These are phyloP conservation scores for Ispidina lecontei DNA, from an alignment of 2,797 vertebrate genomes.

Conservation along the genomic window DNA sequence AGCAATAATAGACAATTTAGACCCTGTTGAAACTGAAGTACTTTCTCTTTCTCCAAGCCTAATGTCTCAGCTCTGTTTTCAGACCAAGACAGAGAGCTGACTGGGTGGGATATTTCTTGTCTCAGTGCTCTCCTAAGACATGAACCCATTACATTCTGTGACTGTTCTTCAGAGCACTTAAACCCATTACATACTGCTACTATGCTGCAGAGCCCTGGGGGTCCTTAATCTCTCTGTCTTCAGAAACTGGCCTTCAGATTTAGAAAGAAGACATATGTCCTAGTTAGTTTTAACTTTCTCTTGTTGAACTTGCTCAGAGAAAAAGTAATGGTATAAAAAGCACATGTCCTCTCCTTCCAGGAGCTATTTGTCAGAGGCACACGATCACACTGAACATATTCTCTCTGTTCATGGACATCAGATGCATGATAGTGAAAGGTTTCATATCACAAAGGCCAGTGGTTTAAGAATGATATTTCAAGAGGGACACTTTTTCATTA, in stretches of 20 bases:
- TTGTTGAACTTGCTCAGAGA: neutral
- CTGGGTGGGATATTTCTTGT: neutral
- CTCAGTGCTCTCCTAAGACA: neutral
- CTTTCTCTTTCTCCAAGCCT: neutral
- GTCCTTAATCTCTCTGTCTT: neutral
- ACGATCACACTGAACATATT: neutral
- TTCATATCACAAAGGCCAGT: neutral
- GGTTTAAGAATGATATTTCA: neutral
- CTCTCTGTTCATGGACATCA: neutral
- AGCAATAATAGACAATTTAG: neutral
- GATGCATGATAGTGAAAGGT: neutral
- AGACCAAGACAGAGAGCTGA: neutral
- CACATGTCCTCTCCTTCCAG: neutral
- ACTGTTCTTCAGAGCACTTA: neutral
- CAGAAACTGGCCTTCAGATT: neutral
- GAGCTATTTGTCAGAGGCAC: neutral
- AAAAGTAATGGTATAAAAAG: neutral
- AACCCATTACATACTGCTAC: neutral
- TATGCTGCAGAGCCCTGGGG: neutral
- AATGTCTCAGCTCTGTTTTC: neutral
- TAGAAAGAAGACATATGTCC: neutral
- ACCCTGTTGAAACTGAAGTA: neutral
- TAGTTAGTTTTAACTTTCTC: neutral
- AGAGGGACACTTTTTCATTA: neutral
- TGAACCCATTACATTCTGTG: neutral